phyloP scores from a whole-genome alignment of 1,140 invertebrate genomes.

The Antheraea mylitta region DNA sequence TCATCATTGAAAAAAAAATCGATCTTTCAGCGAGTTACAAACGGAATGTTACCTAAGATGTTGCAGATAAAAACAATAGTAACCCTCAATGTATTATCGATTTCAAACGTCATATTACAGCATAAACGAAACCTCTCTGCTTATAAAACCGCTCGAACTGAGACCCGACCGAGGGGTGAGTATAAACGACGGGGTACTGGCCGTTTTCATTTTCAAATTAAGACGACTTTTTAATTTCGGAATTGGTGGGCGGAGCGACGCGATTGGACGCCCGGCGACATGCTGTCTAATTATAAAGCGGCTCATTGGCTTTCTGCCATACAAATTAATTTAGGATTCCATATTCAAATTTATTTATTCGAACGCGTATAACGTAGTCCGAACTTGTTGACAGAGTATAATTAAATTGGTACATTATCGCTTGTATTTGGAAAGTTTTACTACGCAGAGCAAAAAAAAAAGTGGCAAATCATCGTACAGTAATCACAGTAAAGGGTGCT shows the following conservation, averaged over 20 bases:
- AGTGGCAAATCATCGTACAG: not conserved
- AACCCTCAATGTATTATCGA: too few species aligned
- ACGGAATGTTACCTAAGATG: too few species aligned
- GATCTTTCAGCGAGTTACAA: too few species aligned
- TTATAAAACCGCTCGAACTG: constrained; percentile 27
- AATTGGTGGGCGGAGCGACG: constrained; percentile 55
- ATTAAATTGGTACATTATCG: not conserved
- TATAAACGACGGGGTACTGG: constrained; percentile 33
- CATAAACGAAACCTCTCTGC: too few species aligned
- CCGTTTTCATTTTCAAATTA: constrained; percentile 44
- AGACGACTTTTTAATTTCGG: constrained; percentile 60
- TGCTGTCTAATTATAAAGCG: constrained; percentile 67
- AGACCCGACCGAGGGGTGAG: constrained; percentile 17
- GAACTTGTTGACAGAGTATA: not conserved
- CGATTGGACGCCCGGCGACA: constrained; percentile 45
- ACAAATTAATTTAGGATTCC: constrained; percentile 11
- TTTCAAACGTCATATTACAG: too few species aligned
- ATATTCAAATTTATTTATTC: constrained; percentile 11
- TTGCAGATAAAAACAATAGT: too few species aligned
- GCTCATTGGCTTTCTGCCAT: constrained; percentile 49
- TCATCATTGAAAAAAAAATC: too few species aligned
- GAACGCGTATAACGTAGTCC: not conserved
- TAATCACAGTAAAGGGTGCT: not conserved
- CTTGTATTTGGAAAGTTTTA: too few species aligned
- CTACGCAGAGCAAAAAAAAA: not conserved